Evolutionary conservation across 2,888 invertebrate species (phyloP), one percentile per base, ranked within the genome.

Genomic region (Tolmerus cingulatus): DNA sequence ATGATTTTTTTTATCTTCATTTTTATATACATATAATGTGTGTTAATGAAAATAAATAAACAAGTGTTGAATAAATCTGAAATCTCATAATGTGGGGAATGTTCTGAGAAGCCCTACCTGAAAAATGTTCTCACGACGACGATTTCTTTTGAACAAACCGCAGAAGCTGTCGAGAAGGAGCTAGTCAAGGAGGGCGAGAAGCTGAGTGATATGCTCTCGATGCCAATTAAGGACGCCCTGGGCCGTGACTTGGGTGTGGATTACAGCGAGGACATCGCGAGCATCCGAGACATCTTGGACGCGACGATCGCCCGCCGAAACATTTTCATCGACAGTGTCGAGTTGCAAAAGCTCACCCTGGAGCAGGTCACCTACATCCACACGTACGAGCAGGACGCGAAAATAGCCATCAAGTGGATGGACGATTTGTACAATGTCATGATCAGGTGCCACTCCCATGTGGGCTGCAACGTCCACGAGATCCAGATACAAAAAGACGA

Each of bases 191-290:
- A 96, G 92, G 96, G 96, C 12, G 96, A 96, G 91, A 96, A 95
- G 91, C 93, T 97, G 86, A 95, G 96, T 88, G 96, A 96, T 91
- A 95, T 96, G 92, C 93, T 97, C 89, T 95, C 96, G 66, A 95
- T 96, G 94, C 96, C 96, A 12, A 95, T 96, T 88, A 96, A 96
- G 92, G 96, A 96, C 92, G 95, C 96, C 0, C 93, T 96, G 88
- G 96, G 96, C 81, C 94, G 96, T 89, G 95, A 95, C 90, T 93
- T 95, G 89, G 94, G 94, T 89, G 94, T 96, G 90, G 94, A 96
- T 93, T 96, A 96, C 90, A 94, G 94, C 89, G 94, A 95, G 90
- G 96, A 96, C 90, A 95, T 96, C 87, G 94, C 94, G 87, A 96
- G 96, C 91, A 94, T 97, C 87, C 94, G 95, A 89, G 95, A 96